Percentiles rank a stretch among this genome's conserved stretches.
Evolutionary conservation across 1,140 invertebrate genomes (phyloP).

Genomic region (Drosophila albomicans): DNA sequence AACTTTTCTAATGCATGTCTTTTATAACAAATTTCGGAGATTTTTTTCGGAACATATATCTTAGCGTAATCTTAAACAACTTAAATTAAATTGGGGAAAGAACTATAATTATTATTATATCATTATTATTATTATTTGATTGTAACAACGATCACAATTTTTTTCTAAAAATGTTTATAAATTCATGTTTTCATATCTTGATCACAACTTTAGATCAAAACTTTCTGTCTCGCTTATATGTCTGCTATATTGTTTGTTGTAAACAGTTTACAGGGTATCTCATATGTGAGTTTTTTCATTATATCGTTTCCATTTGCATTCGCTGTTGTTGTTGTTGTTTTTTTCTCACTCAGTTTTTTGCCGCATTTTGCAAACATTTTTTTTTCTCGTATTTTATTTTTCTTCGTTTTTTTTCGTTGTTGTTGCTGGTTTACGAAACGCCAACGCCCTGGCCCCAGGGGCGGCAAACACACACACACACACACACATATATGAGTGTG

Average conservation of each 20-base stretch:
- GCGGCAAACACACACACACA: conserved; percentile 31
- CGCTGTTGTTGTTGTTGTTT: neutral
- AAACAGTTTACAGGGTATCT: neutral
- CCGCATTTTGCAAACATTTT: conserved; percentile 46
- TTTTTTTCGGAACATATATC: too few relatives aligned
- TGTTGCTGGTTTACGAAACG: conserved; percentile 34
- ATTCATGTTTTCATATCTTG: too few relatives aligned
- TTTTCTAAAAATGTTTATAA: too few relatives aligned
- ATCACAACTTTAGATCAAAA: too few relatives aligned
- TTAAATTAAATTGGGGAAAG: too few relatives aligned
- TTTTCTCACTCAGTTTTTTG: conserved; percentile 21
- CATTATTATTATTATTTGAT: too few relatives aligned
- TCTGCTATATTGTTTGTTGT: neutral
- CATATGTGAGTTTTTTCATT: neutral
- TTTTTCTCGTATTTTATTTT: conserved; percentile 36
- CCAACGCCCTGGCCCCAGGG: conserved; percentile 74
- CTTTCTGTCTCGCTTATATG: too few relatives aligned
- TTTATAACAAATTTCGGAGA: too few relatives aligned
- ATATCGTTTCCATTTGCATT: neutral
- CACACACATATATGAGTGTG: conserved; percentile 20
- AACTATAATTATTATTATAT: too few relatives aligned
- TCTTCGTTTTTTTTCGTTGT: conserved; percentile 30
- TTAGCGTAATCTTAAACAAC: too few relatives aligned
- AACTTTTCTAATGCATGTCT: too few relatives aligned
- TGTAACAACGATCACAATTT: too few relatives aligned